Percentiles rank a stretch among this genome's conserved stretches.
phyloP scores from a whole-genome alignment of 2,113 vertebrate species.

The Callithrix jacchus region DNA sequence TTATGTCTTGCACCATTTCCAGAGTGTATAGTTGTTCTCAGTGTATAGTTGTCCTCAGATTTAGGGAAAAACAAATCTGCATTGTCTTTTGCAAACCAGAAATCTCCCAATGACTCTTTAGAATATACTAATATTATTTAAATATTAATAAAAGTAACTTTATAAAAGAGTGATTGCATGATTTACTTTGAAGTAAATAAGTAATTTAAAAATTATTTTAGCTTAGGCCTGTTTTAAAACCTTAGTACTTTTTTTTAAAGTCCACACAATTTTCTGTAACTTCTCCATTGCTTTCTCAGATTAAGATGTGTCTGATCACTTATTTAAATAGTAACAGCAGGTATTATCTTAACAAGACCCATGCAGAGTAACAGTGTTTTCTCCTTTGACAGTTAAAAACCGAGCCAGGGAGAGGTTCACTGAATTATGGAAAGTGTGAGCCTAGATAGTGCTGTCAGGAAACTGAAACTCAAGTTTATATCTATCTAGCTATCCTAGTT shows the following conservation, averaged over 20 bases:
- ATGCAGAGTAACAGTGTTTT: background rate
- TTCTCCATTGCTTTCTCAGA: background rate
- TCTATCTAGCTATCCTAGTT: background rate
- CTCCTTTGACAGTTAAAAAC: background rate
- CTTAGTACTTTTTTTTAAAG: background rate
- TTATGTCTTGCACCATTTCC: background rate
- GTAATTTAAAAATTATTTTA: background rate
- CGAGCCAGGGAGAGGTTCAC: background rate
- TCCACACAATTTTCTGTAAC: background rate
- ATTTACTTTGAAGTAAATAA: background rate
- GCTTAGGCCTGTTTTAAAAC: background rate
- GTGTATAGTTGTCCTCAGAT: background rate
- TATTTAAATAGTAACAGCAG: background rate
- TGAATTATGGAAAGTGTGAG: background rate
- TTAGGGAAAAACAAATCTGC: background rate
- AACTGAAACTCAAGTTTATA: background rate
- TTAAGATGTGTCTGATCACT: background rate
- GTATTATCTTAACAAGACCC: background rate
- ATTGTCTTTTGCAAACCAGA: background rate
- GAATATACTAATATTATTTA: background rate
- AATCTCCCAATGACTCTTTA: background rate
- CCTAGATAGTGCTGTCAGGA: background rate
- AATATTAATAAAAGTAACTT: background rate
- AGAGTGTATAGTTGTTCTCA: background rate
- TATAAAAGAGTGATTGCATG: background rate